A percentile compares a stretch with the other conserved stretches of the same genome.
Conservation (phyloP, 2,797 vertebrate species). For the Craterocephalus amniculus region DNA sequence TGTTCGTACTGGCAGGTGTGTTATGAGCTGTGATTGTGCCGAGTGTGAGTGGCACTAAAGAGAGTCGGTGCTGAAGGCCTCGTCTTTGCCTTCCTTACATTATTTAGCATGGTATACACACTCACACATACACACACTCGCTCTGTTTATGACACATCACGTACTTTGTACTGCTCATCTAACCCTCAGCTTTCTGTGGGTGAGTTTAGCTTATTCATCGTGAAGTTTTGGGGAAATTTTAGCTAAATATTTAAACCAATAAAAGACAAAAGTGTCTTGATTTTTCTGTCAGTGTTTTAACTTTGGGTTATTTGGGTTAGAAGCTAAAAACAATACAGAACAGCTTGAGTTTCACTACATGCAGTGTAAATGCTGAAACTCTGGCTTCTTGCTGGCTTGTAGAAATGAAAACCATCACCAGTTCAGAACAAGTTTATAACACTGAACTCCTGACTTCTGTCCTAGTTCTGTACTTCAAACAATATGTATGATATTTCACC, state of each 20-base stretch:
- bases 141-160: background rate
- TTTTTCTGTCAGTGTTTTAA: background rate
- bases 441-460: background rate
- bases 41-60: constrained; percentile 37
- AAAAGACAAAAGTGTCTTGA: background rate
- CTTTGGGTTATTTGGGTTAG: too few species aligned
- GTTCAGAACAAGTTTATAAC: background rate
- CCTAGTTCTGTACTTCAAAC: background rate
- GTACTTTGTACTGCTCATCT: background rate
- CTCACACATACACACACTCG: background rate
- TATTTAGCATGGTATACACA: constrained; percentile 5
- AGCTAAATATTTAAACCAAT: background rate
- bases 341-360: background rate
- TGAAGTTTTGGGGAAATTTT: background rate
- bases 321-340: too few species aligned
- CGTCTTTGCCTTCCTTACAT: constrained; percentile 14
- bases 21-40: constrained; percentile 7
- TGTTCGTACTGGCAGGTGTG: constrained; percentile 17
- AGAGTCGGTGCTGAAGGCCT: constrained; percentile 40
- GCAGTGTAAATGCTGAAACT: too few species aligned
- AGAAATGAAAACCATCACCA: background rate
- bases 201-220: background rate
- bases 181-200: background rate
- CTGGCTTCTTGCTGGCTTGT: background rate
- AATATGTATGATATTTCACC: background rate